Evolutionary conservation across 2,797 vertebrate species (phyloP).

Genomic region (Melanotaenia nigrans): DNA sequence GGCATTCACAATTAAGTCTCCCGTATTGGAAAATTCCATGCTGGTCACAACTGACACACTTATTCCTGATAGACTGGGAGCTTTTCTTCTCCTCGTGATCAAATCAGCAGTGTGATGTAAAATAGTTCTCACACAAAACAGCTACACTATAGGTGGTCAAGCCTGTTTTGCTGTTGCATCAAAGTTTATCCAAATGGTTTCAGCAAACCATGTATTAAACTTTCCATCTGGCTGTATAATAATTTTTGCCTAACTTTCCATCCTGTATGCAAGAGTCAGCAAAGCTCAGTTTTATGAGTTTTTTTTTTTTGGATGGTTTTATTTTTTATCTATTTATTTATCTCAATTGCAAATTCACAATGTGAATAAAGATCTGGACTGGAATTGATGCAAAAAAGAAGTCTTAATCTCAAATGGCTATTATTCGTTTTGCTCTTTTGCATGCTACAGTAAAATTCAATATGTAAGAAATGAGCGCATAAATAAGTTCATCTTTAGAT

Average conservation of each 20-base stretch:
- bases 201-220: neutral
- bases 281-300: neutral
- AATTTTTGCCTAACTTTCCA: neutral
- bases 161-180: neutral
- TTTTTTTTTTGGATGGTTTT: too few species aligned
- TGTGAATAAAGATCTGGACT: neutral
- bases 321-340: neutral
- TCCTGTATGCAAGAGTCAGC: neutral
- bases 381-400: too few species aligned
- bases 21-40: slow-evolving; percentile 58
- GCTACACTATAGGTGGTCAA: slow-evolving; percentile 14
- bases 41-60: slow-evolving; percentile 29
- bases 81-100: slow-evolving; percentile 14
- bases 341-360: neutral
- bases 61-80: slow-evolving; percentile 31
- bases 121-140: slow-evolving; percentile 19
- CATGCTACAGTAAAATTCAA: neutral
- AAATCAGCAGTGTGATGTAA: slow-evolving; percentile 13
- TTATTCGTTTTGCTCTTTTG: neutral
- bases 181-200: neutral
- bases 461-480: neutral
- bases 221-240: slow-evolving; percentile 3
- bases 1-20: slow-evolving; percentile 41
- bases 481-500: neutral
- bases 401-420: too few species aligned